phyloP scores from a whole-genome alignment of 2,113 vertebrate genomes.

The Picathartes gymnocephalus region DNA sequence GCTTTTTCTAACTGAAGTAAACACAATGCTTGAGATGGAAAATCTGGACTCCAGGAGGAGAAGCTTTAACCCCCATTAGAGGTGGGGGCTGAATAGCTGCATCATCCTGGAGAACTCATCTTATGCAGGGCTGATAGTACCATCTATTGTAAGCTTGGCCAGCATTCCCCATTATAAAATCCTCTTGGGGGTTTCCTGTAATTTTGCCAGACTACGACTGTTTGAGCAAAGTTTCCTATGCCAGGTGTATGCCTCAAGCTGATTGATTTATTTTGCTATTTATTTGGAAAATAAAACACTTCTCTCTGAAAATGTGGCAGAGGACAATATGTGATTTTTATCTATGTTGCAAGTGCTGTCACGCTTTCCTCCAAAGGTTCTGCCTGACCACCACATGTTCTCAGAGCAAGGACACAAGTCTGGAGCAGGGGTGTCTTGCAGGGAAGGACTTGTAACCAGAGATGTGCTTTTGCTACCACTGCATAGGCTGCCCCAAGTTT shows the following conservation, averaged over 20 bases:
- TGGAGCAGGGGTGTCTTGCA: background rate
- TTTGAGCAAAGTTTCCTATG: constrained; percentile 18
- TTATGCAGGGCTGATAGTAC: background rate
- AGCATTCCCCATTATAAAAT: background rate
- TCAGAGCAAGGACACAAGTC: background rate
- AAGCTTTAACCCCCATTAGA: background rate
- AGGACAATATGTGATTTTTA: background rate
- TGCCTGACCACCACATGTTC: background rate
- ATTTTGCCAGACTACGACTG: background rate
- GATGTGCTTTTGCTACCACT: background rate
- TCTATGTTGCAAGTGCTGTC: background rate
- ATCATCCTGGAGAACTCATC: background rate
- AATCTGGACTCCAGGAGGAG: background rate
- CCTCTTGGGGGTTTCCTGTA: constrained; percentile 8
- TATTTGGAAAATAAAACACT: constrained; percentile 8
- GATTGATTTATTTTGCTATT: background rate
- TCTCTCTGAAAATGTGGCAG: background rate
- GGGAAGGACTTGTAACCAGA: background rate
- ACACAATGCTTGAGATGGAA: background rate
- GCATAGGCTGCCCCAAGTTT: background rate
- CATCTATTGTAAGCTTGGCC: background rate
- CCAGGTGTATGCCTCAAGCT: constrained; percentile 42
- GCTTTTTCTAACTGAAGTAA: constrained; percentile 21
- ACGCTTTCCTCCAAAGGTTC: background rate
- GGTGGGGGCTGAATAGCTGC: background rate